Base-by-base conservation (phyloP, 1,140 invertebrate genomes). In the Stegodyphus mimosarum region DNA sequence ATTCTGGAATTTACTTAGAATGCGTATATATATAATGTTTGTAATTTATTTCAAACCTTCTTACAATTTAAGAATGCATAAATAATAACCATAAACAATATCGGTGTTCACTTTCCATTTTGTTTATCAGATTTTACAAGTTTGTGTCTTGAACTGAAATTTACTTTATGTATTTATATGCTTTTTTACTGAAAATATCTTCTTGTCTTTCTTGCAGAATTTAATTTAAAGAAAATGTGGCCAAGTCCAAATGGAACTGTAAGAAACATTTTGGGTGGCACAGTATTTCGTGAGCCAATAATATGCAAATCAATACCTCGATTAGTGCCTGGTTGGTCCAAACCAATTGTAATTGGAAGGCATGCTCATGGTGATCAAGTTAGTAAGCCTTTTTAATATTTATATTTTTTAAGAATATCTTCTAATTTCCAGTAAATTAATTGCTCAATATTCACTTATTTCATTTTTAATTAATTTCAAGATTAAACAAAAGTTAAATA, bases 211-310 rank as follows among this genome's bases (percentile, higher is more conserved):
- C 71, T 89, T 91, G 60, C 90, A 95, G 96, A 97, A 91, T 97
- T 97, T 90, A 96, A 96, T 77, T 90, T 97, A 88, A 97, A 97
- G 90, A 95, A 96, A 90, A 97, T 97, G 96, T 97, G 96, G 96
- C 92, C 94, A 15, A 95, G 94, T 81, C 96, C 96, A 2, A 97
- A 97, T 90, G 96, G 96, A 17, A 97, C 96, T 0, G 96, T 97
- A 88, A 92, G 96, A 89, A 97, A 97, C 90, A 97, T 97, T 88
- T 91, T 97, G 15, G 96, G 96, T 6, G 96, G 96, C 4, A 97
- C 96, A 0, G 96, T 97, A 15, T 97, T 97, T 91, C 92, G 96
- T 71, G 96, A 97, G 89, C 96, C 96, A 7, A 97, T 97, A 88
- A 90, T 98, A 50, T 97, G 96, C 90, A 93, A 95, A 89, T 96